Evolutionary conservation across 2,797 vertebrate species (phyloP), one percentile per base, ranked within the genome.

Genomic region (Thripadectes ignobilis): DNA sequence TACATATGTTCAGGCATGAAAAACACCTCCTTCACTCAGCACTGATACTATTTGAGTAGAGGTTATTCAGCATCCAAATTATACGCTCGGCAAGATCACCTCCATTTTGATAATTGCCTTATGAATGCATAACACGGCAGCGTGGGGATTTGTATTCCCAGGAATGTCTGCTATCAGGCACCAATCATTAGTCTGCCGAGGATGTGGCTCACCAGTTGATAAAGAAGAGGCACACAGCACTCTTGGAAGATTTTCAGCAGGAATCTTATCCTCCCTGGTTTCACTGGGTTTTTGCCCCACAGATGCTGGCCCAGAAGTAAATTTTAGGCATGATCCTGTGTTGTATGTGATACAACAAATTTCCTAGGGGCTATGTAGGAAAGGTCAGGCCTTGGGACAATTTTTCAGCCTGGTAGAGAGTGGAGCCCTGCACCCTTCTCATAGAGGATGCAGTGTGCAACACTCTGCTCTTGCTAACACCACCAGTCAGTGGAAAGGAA

Each of bases 21-120:
- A 76, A 83, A 6, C 29, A 54, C 41, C 63, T 77, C 63, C 52
- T 69, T 87, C 78, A 17, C 32, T 80, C 57, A 45, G 61, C 68
- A 34, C n/a, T 57, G 57, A 71, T 76, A 61, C 55, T 69, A 32
- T 71, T 68, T 58, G 57, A 92, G 66, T 71, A 49, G 77, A 91
- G 92, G 92, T 95, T 93, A 91, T 94, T 93, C 94, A 93, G 88
- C 74, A 85, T 85, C 80, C 74, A 96, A 96, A 97, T 90, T 46
- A 93, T 76, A 93, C 0, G 10, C 80, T 96, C 92, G 85, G 65
- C 72, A 90, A 95, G 90, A 95, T 88, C 88, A 88, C 68, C 90
- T 85, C 95, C 92, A 95, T 96, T 95, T 95, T 91, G 90, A n/a
- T 95, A 97, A 96, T 89, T 95, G 95, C 88, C 83, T 95, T 85